Conservation (phyloP, 1,140 invertebrate genomes). For the Nylanderia fulva region DNA sequence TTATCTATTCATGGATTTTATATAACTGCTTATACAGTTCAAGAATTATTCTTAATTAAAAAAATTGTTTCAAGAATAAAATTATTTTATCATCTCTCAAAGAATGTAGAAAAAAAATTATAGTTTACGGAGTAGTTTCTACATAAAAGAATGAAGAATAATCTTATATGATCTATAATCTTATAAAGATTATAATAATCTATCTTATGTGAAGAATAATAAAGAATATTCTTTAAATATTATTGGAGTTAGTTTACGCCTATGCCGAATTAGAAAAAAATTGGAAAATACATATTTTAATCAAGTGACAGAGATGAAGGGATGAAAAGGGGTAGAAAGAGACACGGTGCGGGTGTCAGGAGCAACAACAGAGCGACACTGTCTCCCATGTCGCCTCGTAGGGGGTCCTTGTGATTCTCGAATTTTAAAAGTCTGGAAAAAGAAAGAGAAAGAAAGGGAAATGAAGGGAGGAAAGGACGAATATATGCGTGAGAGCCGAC, state of each 20-base stretch:
- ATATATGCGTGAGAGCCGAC: conserved; percentile 39
- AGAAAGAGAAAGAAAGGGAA: not conserved
- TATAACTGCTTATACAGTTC: not conserved
- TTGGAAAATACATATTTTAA: conserved; percentile 47
- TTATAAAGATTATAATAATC: too few relatives aligned
- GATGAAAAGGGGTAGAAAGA: not conserved
- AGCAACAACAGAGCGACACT: conserved; percentile 66
- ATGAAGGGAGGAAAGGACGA: not conserved
- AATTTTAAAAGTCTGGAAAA: conserved; percentile 57
- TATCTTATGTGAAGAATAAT: too few relatives aligned
- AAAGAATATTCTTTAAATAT: too few relatives aligned
- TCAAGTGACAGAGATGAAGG: not conserved
- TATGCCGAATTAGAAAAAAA: conserved; percentile 30
- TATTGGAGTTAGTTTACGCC: not conserved
- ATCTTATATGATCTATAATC: too few relatives aligned
- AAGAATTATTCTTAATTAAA: not conserved
- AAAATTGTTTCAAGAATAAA: not conserved
- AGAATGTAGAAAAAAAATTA: not conserved
- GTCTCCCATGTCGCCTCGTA: conserved; percentile 67
- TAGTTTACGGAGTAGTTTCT: not conserved
- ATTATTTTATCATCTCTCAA: not conserved
- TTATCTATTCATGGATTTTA: not conserved
- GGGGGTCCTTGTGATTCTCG: conserved; percentile 65
- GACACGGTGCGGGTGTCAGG: conserved; percentile 65
- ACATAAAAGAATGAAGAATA: not conserved